Evolutionary conservation across 2,888 invertebrate genomes (phyloP).

Genomic region (Drosophila phalerata): DNA sequence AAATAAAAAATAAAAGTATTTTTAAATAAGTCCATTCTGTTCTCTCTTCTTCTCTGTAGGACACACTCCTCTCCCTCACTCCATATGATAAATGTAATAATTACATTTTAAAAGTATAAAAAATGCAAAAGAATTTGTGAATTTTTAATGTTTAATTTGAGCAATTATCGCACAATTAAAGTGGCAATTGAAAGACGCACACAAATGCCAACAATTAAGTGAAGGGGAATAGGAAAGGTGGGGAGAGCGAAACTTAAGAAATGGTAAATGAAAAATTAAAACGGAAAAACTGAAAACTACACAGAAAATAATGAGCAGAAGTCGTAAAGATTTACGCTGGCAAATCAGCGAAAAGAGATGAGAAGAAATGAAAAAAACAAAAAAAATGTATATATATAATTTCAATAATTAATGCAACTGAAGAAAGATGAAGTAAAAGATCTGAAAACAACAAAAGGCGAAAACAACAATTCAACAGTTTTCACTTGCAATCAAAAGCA

Average conservation of each 20-base stretch:
- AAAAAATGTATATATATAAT: conserved; percentile 36
- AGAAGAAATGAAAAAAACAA: conserved; percentile 25
- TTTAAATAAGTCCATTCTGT: neutral
- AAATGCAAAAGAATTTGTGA: conserved; percentile 28
- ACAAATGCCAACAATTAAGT: conserved; percentile 38
- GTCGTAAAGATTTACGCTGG: conserved; percentile 35
- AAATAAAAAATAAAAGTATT: neutral
- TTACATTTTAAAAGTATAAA: conserved; percentile 3
- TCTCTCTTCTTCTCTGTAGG: neutral
- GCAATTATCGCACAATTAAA: conserved; percentile 53
- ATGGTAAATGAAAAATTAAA: conserved; percentile 29
- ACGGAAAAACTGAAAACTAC: conserved; percentile 5
- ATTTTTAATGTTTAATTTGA: conserved; percentile 50
- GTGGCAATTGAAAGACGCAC: conserved; percentile 36
- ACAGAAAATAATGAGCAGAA: conserved; percentile 34
- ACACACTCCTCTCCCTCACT: neutral
- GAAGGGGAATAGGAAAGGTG: neutral
- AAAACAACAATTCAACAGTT: conserved; percentile 31
- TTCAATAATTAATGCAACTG: conserved; percentile 64
- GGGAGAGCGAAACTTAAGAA: conserved; percentile 1
- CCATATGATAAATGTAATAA: neutral
- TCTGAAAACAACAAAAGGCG: conserved; percentile 6
- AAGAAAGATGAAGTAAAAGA: conserved; percentile 27
- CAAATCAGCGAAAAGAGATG: conserved; percentile 15
- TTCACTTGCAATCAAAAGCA: conserved; percentile 44